Conservation (phyloP, 1,140 invertebrate genomes). For the Cherax quadricarinatus region DNA sequence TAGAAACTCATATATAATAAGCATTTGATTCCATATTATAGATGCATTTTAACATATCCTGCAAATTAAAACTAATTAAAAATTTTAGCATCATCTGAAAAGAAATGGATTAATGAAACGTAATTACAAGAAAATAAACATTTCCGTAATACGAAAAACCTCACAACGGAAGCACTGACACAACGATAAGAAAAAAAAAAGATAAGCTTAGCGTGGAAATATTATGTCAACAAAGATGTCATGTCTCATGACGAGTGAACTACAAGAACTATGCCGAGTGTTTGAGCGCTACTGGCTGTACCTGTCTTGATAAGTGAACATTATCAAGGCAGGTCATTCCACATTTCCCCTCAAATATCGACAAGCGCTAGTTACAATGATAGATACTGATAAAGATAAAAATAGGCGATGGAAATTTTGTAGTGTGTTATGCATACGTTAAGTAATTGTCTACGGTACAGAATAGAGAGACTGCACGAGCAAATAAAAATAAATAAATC, state of each 20-base stretch:
- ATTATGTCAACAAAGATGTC: background rate
- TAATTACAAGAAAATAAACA: background rate
- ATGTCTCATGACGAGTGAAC: background rate
- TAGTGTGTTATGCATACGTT: conserved; percentile 58
- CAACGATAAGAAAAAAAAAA: background rate
- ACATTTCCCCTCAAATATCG: background rate
- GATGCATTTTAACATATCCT: background rate
- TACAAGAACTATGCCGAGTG: background rate
- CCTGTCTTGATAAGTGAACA: background rate
- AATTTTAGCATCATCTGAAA: background rate
- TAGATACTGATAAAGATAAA: background rate
- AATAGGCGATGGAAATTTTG: conserved; percentile 3
- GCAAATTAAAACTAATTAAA: background rate
- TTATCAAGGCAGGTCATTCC: background rate
- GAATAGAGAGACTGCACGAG: conserved; percentile 13
- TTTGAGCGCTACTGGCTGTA: background rate
- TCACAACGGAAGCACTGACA: background rate
- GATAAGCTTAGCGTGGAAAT: conserved; percentile 3
- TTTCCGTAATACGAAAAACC: background rate
- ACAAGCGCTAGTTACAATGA: background rate
- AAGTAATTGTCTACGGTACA: conserved; percentile 26
- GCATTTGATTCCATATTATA: background rate
- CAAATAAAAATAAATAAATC: conserved; percentile 25
- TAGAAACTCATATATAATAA: background rate
- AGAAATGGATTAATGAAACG: background rate